Base-by-base conservation (phyloP, 2,888 invertebrate genomes). In the Agrochola litura region DNA sequence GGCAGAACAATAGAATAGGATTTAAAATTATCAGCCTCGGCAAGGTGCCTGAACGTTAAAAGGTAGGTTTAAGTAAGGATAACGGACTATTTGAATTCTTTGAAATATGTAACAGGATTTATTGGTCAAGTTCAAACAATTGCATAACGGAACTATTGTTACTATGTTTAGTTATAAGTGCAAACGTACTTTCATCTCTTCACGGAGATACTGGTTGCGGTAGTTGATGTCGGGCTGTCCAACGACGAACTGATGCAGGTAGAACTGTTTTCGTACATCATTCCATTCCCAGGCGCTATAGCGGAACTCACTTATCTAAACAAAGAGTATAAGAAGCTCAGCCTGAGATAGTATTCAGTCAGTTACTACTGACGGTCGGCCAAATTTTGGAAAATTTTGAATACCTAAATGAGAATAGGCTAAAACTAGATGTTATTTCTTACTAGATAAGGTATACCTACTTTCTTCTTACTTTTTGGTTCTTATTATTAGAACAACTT, bases 181-280 rank as follows among this genome's bases (percentile, higher is more conserved):
- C 37, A 61, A 25, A 56, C 37, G 9, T 91, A 97, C 97, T 95
- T 97, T 95, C 95, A 97, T 96, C 85, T 97, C 97, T 22, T 96
- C 89, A 8, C 97, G 96, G 0, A 98, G 97, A 0, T 88, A 87
- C 0, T 97, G 93, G 90, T 97, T 97, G 49, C 97, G 96, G 92
- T 97, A 97, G 95, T 98, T 98, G 19, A 98, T 96, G 91, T 98
- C 98, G 0, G 98, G 98, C 90, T 98, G 98, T n/a, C 97, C 95
- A 9, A 95, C 92, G 14, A 97, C 97, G 91, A 98, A 98, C 91
- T 98, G 97, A 92, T 98, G 98, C 46, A 98, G 95, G 92, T 98
- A 98, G 92, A 96, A 98, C 90, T 98, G 97, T 19, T 95, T 89
- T 8, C 98, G 96, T 1, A 90, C 90, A 0, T 91, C 93, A 86